phyloP scores from a whole-genome alignment of 1,140 invertebrate genomes.

The Drosophila pectinifera region DNA sequence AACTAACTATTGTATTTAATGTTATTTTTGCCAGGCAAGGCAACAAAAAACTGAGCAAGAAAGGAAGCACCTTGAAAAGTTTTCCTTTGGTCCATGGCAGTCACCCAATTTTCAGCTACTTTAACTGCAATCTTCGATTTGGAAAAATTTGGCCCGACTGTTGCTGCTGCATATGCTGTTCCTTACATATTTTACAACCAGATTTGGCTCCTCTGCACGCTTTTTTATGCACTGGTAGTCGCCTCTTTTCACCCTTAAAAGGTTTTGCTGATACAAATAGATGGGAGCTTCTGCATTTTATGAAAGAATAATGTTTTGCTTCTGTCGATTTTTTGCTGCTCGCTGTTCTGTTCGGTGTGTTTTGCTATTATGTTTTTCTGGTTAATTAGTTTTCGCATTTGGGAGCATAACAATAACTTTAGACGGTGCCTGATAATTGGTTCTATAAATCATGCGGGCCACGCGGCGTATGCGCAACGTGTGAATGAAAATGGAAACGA shows the following conservation, averaged over 20 bases:
- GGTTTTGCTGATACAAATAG: neutral
- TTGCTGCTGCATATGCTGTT: constrained; percentile 18
- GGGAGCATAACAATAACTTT: constrained; percentile 19
- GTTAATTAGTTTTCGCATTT: constrained; percentile 43
- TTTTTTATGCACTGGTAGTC: constrained; percentile 27
- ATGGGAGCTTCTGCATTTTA: constrained; percentile 11
- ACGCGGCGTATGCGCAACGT: constrained; percentile 43
- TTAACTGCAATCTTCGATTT: constrained; percentile 11
- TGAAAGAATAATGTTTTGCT: constrained; percentile 18
- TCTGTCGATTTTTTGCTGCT: constrained; percentile 7
- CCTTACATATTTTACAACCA: constrained; percentile 36
- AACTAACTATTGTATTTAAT: constrained; percentile 41
- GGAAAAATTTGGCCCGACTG: constrained; percentile 18
- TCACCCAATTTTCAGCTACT: neutral
- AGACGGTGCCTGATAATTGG: constrained; percentile 20
- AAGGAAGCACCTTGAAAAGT: constrained; percentile 9
- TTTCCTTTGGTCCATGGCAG: neutral
- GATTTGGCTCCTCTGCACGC: constrained; percentile 12
- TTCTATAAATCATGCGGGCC: constrained; percentile 28
- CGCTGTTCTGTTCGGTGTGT: neutral
- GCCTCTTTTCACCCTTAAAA: constrained; percentile 2
- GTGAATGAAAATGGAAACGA: constrained; percentile 21
- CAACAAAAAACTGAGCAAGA: neutral
- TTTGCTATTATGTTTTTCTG: constrained; percentile 37
- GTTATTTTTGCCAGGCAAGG: constrained; percentile 15